Evolutionary conservation across 2,797 vertebrate genomes (phyloP), one percentile per base, ranked within the genome.

Genomic region (Pangasius macronema): DNA sequence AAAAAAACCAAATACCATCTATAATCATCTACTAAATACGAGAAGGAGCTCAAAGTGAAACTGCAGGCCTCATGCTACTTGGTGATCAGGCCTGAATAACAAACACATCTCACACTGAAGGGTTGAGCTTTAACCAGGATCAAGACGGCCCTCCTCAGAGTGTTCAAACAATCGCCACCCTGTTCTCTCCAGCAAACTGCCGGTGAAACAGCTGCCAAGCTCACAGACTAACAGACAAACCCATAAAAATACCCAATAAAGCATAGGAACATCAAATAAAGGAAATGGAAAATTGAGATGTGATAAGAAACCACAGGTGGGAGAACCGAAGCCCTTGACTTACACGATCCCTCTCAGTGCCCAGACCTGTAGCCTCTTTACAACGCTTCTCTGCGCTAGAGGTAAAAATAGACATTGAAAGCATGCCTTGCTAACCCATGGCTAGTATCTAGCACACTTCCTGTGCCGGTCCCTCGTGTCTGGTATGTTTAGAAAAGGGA

Each of bases 131-230:
- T 68, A 68, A 87, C 86, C 59, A 42, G 5, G 68, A 65, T 80
- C 57, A 87, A 63, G 72, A 18, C 80, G 57, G 73, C 61, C 84
- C 63, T 88, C 83, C 84, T 83, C 55, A 72, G 68, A 87, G 68
- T 65, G 59, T 72, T 61, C 49, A 55, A 88, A 89, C 91, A 89
- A 86, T 85, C 5, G 30, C 24, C 73, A 33, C 82, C 72, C 85
- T 89, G 88, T 90, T 73, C 81, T 61, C 39, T 51, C 72, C 13
- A 67, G 85, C 59, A 86, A 87, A 85, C 85, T 84, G 13, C 51
- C 42, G 68, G 65, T 73, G 42, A 51, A 59, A 84, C 72, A 87
- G 76, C 84, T 70, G 76, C 68, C 68, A 51, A 80, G 86, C 70
- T 57, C 14, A 13, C 63, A 46, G 36, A 70, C 67, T 86, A 86